A percentile compares a stretch with the other conserved stretches of the same genome.
Conservation (phyloP, 2,797 vertebrate species). For the Acrocephalus scirpaceus region DNA sequence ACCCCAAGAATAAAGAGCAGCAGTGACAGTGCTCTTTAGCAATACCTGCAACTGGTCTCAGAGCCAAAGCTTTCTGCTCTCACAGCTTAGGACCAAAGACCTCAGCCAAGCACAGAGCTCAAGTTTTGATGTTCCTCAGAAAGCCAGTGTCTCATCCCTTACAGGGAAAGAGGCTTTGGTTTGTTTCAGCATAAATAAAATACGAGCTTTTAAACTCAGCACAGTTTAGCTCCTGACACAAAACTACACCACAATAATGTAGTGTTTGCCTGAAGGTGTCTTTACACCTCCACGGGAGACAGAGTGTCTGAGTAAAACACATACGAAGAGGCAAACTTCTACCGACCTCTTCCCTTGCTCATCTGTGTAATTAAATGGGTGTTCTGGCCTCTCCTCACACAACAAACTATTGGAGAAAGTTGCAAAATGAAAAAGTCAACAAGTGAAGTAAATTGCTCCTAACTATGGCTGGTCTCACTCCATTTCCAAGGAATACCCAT, state of each 20-base stretch:
- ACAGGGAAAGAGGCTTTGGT: neutral
- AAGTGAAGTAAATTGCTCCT: neutral
- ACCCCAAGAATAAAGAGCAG: neutral
- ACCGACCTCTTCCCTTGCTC: neutral
- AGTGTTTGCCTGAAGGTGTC: neutral
- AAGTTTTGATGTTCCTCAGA: neutral
- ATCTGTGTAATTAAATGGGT: neutral
- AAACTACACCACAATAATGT: neutral
- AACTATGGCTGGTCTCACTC: neutral
- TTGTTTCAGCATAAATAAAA: neutral
- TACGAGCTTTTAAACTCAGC: neutral
- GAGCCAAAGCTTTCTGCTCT: neutral
- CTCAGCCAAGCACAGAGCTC: neutral
- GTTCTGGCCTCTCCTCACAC: neutral
- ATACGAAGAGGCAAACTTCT: neutral
- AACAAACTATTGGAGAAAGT: neutral
- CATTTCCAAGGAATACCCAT: neutral
- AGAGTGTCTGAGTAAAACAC: neutral
- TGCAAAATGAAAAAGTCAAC: neutral
- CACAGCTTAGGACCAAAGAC: neutral
- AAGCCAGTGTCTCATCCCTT: neutral
- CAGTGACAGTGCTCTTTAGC: neutral
- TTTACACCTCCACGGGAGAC: neutral
- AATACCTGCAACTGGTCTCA: neutral
- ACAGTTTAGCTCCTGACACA: neutral